Base-by-base conservation (phyloP, 2,113 vertebrate species). In the Onychostoma macrolepis region DNA sequence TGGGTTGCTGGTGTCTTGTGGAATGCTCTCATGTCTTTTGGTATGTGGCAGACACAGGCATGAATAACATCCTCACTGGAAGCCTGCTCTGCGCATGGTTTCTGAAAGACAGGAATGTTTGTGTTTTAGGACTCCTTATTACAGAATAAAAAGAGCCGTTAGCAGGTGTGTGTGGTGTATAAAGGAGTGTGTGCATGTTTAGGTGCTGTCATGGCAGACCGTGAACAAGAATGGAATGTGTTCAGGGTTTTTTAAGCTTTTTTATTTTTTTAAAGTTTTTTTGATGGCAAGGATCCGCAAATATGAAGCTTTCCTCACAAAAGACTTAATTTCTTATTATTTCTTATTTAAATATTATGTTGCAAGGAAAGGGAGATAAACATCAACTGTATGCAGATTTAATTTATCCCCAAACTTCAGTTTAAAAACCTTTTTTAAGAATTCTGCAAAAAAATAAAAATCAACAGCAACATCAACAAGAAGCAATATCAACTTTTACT, bases 1-100 rank as follows among this genome's bases (percentile, higher is more conserved):
- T 93, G 93, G 93, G 94, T 91, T 92, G 92, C 91, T 88, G 85
- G 91, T 84, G 91, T 93, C 91, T 92, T 95, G 93, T 90, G 90
- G 89, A 92, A 91, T 88, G 80, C 56, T 88, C 63, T 88, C 86
- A 79, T 87, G 43, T 89, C 89, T 86, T 90, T 90, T 89, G 93
- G 90, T 92, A 92, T 94, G 93, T 92, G 93, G 94, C 85, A 74
- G 48, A 85, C 41, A 84, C 61, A 86, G 38, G 63, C 15, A 79
- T 63, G 81, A 72, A 85, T 83, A 65, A 72, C 58, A 48, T 50
- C 61, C 79, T 80, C 86, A 63, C 38, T 84, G 48, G 48, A 56
- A 78, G 11, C 75, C 41, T 79, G 41, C 30, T 74, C 21, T 48
- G 36, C 74, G 36, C 83, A 82, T 78, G 76, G 41, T 80, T 41